These are phyloP conservation scores for Diorhabda carinulata DNA, from an alignment of 1,140 invertebrate genomes.

Conservation along the genomic window DNA sequence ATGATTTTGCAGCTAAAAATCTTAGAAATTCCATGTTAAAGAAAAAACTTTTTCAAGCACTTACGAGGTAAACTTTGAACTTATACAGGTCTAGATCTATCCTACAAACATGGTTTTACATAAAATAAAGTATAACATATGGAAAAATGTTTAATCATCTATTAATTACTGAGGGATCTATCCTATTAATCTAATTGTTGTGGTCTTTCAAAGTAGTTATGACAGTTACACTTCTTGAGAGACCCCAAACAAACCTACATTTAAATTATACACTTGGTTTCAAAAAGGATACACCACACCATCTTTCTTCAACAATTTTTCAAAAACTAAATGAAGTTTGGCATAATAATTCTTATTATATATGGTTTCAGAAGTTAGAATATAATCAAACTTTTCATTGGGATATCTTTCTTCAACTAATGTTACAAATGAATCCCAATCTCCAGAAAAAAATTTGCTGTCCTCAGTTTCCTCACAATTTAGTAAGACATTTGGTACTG, in stretches of 20 bases:
- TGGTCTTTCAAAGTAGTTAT: too few relatives aligned
- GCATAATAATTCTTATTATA: slow-evolving; percentile 77
- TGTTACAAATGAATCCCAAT: slow-evolving; percentile 68
- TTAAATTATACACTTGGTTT: too few relatives aligned
- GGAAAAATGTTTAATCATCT: too few relatives aligned
- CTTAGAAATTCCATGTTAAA: slow-evolving; percentile 37
- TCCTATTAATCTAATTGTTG: too few relatives aligned
- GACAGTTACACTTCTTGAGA: too few relatives aligned
- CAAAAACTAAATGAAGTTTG: slow-evolving; percentile 70
- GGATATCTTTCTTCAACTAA: slow-evolving; percentile 46
- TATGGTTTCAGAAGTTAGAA: slow-evolving; percentile 87
- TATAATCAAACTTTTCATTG: slow-evolving; percentile 68
- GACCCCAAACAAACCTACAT: too few relatives aligned
- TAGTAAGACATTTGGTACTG: slow-evolving; percentile 73
- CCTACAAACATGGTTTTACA: too few relatives aligned
- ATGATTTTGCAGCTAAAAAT: slow-evolving; percentile 76
- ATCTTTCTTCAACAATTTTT: slow-evolving; percentile 58
- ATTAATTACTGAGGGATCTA: too few relatives aligned
- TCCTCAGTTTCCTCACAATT: slow-evolving; percentile 57
- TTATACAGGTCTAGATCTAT: too few relatives aligned
- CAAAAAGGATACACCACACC: slow-evolving; percentile 58
- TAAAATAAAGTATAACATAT: too few relatives aligned
- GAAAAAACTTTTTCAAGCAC: neutral
- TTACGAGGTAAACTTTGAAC: too few relatives aligned
- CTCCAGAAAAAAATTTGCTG: slow-evolving; percentile 70